Evolutionary conservation across 2,888 invertebrate genomes (phyloP), one percentile per base, ranked within the genome.

Genomic region (Tethea ocularis): DNA sequence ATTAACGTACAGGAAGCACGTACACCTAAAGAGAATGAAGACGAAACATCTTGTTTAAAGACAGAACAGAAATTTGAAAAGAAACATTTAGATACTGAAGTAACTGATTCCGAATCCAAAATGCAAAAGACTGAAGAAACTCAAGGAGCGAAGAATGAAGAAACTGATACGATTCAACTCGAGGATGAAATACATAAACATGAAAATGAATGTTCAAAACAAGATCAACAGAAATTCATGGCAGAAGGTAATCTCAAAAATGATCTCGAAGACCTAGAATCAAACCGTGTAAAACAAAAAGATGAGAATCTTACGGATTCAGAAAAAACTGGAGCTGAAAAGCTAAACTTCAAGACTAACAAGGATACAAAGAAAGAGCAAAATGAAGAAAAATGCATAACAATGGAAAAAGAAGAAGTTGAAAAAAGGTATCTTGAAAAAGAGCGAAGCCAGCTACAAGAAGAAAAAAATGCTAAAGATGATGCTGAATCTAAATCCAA

Each of bases 341-440:
- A 36, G 5, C 10, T 10, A 29, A 8, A 7, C 1, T 29, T 8
- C 29, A 8, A 29, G 29, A 29, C 15, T 0, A 60, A 57, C 56
- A 33, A 53, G 24, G 46, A 57, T 11, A 23, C 46, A 24, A 56
- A 52, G 46, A 66, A 51, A 58, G 23, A 51, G 23, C 56, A 55
- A 23, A 29, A 29, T 7, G 8, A 29, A 8, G 29, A 29, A 29
- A 7, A 29, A 29, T 8, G 29, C 29, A 1, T 29, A 29, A 8
- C 29, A 29, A 29, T 7, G 29, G 29, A 8, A 29, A 41, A 6
- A 69, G 70, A 51, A 13, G 51, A 51, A 51, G 23, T 10, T 5
- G 51, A 58, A 59, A 61, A 24, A 56, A 61, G 46, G 54, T 56
- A 26, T 55, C 63, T 63, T 60, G 67, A 61, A 65, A 23, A 33